Evolutionary conservation across 1,140 invertebrate species (phyloP), one percentile per base, ranked within the genome.

Genomic region (Pseudomyrmex flavicornis): DNA sequence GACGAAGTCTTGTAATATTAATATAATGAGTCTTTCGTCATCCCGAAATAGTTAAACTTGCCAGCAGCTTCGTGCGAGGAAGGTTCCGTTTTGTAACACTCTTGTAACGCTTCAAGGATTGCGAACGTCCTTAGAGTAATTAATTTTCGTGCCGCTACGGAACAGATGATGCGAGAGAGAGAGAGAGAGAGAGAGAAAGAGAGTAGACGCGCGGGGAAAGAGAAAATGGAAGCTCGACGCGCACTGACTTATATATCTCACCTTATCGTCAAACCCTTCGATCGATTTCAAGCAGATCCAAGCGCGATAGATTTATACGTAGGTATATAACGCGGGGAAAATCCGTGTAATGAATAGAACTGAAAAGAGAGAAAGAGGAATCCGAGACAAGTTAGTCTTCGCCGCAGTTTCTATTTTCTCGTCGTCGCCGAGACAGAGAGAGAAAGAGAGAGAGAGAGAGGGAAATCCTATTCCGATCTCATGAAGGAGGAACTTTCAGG

Each of bases 1-100:
- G 17, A n/a, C 66, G 44, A 70, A 79, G 76, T 79, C 65, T 70
- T 59, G 76, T 72, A 59, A 80, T 72, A 26, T 35, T 35, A 35
- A 35, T 80, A 80, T 80, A 80, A 80, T 72, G 76, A 80, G 66
- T 66, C 66, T 59, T 59, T 59, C 54, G 54, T 50, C 50, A 80
- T 61, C 54, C 15, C 54, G 26, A 80, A 80, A 80, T 61, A 80
- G 76, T 80, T 80, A 59, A 80, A 70, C 66, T 80, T 59, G 15
- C 17, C 52, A 48, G 17, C 17, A 59, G 22, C 66, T 61, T 72
- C 61, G 54, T 35, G 15, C 76, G 52, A 10, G 56, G 54, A n/a
- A 56, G n/a, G 44, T 12, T 2, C 17, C 22, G 44, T 69, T 79
- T 72, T 72, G 44, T 46, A 80, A 80, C 54, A 66, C 20, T 20